Evolutionary conservation across 2,113 vertebrate species (phyloP).

Genomic region (Vicugna pacos): DNA sequence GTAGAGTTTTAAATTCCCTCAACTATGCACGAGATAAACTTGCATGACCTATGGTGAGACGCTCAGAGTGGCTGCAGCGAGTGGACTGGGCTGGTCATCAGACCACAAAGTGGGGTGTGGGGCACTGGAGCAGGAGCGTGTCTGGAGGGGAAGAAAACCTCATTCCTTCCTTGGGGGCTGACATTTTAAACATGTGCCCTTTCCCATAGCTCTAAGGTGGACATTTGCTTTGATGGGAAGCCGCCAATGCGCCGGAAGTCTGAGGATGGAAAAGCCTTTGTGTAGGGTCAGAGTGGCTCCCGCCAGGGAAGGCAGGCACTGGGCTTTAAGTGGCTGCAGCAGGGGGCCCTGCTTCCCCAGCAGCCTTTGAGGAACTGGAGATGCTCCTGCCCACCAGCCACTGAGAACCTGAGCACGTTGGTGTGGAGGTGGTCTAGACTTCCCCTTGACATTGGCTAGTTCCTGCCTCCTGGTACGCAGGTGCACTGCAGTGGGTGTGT

Average conservation of each 20-base stretch:
- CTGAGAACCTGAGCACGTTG: background rate
- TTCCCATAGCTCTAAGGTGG: background rate
- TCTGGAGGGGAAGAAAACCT: background rate
- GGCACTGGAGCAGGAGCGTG: too few relatives aligned
- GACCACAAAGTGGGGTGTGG: too few relatives aligned
- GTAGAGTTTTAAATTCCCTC: background rate
- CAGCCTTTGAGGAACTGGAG: background rate
- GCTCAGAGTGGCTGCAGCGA: too few relatives aligned
- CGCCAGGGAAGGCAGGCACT: background rate
- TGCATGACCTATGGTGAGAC: too few relatives aligned
- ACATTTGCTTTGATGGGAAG: background rate
- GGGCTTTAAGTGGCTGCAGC: background rate
- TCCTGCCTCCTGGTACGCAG: background rate
- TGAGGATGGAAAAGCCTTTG: background rate
- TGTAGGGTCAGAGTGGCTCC: background rate
- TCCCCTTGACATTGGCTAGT: background rate
- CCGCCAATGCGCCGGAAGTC: background rate
- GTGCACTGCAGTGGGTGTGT: fast-evolving
- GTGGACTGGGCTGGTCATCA: background rate
- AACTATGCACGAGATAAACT: too few relatives aligned
- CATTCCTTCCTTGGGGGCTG: background rate
- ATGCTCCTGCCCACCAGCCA: background rate
- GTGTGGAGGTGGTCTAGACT: background rate
- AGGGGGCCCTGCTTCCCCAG: background rate
- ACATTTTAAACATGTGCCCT: background rate